phyloP scores from a whole-genome alignment of 2,888 invertebrate genomes.

The Galerucella nymphaeae region DNA sequence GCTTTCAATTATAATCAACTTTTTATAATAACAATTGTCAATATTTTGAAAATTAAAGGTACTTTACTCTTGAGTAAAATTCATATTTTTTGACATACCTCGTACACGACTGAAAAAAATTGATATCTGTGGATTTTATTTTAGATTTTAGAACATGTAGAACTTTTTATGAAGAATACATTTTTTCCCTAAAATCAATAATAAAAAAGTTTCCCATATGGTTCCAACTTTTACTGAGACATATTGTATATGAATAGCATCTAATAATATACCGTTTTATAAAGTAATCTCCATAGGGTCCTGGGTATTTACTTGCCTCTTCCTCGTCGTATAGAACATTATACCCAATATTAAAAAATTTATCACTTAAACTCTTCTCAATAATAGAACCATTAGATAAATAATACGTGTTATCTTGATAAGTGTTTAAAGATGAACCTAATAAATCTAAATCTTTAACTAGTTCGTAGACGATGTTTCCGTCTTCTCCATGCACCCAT shows the following conservation, averaged over 20 bases:
- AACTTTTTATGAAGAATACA: too few species aligned
- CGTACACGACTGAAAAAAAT: too few species aligned
- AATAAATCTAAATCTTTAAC: constrained; percentile 58
- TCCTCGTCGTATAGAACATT: constrained; percentile 53
- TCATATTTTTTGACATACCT: too few species aligned
- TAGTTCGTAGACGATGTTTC: constrained; percentile 60
- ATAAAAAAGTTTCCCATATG: too few species aligned
- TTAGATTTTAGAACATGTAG: too few species aligned
- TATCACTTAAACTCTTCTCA: constrained; percentile 55
- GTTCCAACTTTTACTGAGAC: too few species aligned
- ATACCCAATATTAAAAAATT: constrained; percentile 50
- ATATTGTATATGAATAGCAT: neutral
- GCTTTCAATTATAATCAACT: too few species aligned
- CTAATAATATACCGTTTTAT: constrained; percentile 51
- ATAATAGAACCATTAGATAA: constrained; percentile 54
- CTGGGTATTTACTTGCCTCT: constrained; percentile 44
- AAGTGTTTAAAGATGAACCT: constrained; percentile 62
- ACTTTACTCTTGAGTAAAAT: too few species aligned
- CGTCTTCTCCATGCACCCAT: constrained; percentile 63
- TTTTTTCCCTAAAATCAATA: too few species aligned
- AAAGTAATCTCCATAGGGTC: constrained; percentile 59
- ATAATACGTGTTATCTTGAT: constrained; percentile 56
- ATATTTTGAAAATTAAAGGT: too few species aligned
- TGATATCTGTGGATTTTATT: too few species aligned
- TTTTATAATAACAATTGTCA: too few species aligned